Percentiles rank a stretch among this genome's conserved stretches.
Conservation (phyloP, 2,888 invertebrate genomes). For the Linyphia triangularis region DNA sequence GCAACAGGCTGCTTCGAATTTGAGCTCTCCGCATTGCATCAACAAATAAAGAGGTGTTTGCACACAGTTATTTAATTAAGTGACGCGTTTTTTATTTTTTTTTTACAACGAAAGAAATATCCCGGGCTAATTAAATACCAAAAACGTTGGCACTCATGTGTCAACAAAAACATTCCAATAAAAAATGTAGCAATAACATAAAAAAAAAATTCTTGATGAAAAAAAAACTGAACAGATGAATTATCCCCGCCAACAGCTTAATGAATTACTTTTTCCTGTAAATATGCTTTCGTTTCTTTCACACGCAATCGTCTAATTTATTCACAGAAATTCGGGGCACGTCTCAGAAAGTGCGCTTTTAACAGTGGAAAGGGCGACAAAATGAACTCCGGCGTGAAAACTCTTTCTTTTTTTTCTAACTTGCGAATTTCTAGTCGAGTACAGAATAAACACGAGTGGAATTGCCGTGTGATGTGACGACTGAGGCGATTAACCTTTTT, state of each 20-base stretch:
- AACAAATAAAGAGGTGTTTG: not conserved
- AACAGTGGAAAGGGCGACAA: conserved; percentile 34
- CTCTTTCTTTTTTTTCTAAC: conserved; percentile 23
- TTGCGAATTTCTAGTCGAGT: conserved; percentile 25
- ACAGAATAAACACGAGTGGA: conserved; percentile 40
- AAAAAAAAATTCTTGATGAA: not conserved
- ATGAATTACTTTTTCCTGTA: conserved; percentile 43
- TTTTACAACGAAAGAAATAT: not conserved
- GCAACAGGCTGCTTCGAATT: not conserved
- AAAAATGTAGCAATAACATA: not conserved
- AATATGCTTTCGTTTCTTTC: conserved; percentile 11
- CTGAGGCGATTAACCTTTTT: conserved; percentile 29
- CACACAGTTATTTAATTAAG: not conserved
- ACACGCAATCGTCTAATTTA: conserved; percentile 68
- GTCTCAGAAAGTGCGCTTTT: not conserved
- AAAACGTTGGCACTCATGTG: conserved; percentile 16
- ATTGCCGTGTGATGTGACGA: conserved; percentile 40
- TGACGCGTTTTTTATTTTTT: too few relatives aligned
- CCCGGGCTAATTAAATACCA: conserved; percentile 8
- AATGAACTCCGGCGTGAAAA: conserved; percentile 7
- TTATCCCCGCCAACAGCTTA: conserved; percentile 32
- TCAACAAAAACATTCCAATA: not conserved
- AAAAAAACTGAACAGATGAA: conserved; percentile 5
- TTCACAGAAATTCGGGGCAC: conserved; percentile 54
- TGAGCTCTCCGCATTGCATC: not conserved